Base-by-base conservation (phyloP, 2,797 vertebrate species). In the Mastacembelus armatus region DNA sequence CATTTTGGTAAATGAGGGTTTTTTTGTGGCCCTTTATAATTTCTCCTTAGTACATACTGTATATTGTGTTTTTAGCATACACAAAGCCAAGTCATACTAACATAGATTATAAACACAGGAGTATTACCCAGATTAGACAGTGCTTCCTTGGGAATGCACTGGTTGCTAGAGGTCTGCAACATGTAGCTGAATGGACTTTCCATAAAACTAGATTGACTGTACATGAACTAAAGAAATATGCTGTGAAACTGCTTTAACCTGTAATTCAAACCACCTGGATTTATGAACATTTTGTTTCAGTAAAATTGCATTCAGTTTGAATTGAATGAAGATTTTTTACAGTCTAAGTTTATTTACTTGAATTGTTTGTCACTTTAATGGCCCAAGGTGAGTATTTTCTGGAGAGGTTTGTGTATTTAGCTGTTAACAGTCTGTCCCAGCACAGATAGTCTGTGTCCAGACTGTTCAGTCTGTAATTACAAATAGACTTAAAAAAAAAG, bases 301-400 rank as follows among this genome's bases (percentile, higher is more conserved):
- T 87, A 86, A 85, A 85, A n/a, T n/a, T 5, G 7, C 68, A 38
- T 74, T 73, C n/a, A 43, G 29, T 78, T 60, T 65, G 19, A 69
- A 18, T 26, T 16, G 42, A 65, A 27, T 48, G n/a, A n/a, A n/a
- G n/a, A n/a, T n/a, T n/a, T n/a, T n/a, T n/a, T n/a, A n/a, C n/a
- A n/a, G n/a, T n/a, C n/a, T 14, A 18, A 0, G 26, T 49, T 32
- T 12, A 26, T 18, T 57, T 10, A 57, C 6, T 24, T 36, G 5
- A 15, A 42, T 24, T 2, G 18, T 49, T 26, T 75, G 48, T 50
- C 3, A 24, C 33, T 51, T 60, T 10, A 19, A 58, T 27, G 18
- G 18, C 4, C 1, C 12, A 3, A n/a, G 3, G 4, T 35, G 22
- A 52, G 15, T 15, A 24, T 43, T 9, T 0, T 40, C 6, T 43